Base-by-base conservation (phyloP, 2,113 vertebrate genomes). In the Eubucco bourcierii region DNA sequence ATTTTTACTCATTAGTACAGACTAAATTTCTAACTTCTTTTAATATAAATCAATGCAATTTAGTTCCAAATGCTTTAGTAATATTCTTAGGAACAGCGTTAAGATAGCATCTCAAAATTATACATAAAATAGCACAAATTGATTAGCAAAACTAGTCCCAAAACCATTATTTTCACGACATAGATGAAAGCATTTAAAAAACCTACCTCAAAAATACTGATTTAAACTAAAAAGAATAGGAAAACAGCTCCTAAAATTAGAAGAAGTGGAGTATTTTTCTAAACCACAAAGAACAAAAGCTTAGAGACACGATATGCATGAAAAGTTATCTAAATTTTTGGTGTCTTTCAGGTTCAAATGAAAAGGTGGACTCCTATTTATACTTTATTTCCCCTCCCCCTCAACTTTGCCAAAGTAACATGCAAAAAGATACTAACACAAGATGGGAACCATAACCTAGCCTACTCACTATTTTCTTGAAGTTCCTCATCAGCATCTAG, bases 11-110 rank as follows among this genome's bases (percentile, higher is more conserved):
- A 53, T 33, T 86, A 88, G 24, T 31, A 59, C 10, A 82, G 34
- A 80, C 41, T 75, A 86, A 81, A 79, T 88, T 7, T 46, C 84
- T 68, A 72, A 71, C n/a, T 44, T 47, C 3, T 73, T 76, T 52
- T 46, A 46, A 82, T 73, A 82, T 89, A 91, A 89, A 63, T n/a
- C 25, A 37, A 44, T 25, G 33, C 19, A 90, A 76, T 73, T 93
- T 58, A 75, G 28, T 70, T 68, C 33, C 29, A 60, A 88, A 60
- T 9, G 41, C 12, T 60, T 75, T 1, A 80, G 24, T 44, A 46
- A 6, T 29, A 44, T 75, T 84, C 44, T 83, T 28, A 52, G 10
- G 15, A 56, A 16, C 15, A 83, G 23, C 6, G 29, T 70, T 76
- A 44, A 68, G 10, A 4, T 68, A 61, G 7, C 25, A 78, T 58